phyloP scores from a whole-genome alignment of 2,113 vertebrate genomes.

The Cyphomyrus discorhynchus region DNA sequence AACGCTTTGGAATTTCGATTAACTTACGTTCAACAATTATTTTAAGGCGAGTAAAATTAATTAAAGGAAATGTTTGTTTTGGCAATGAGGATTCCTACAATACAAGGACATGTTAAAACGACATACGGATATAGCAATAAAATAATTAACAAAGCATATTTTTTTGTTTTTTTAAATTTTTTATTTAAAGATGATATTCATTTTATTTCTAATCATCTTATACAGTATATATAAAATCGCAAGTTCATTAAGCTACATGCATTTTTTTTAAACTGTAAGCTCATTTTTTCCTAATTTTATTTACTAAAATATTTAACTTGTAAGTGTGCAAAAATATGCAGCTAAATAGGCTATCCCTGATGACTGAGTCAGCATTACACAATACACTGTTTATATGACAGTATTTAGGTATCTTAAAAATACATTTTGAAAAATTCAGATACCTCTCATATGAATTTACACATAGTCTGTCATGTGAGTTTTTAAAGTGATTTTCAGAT shows the following conservation, averaged over 20 bases:
- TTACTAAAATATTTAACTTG: neutral
- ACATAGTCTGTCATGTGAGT: neutral
- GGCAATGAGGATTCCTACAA: neutral
- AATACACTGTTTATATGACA: neutral
- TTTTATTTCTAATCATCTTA: neutral
- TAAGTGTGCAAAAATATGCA: neutral
- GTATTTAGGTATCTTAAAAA: neutral
- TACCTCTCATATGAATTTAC: neutral
- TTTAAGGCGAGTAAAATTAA: neutral
- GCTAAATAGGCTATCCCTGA: neutral
- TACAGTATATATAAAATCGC: neutral
- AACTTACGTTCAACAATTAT: neutral
- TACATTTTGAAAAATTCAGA: neutral
- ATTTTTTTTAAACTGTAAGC: neutral
- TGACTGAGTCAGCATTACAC: neutral
- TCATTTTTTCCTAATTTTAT: neutral
- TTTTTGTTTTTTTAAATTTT: neutral
- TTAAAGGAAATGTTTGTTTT: neutral
- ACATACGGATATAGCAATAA: neutral
- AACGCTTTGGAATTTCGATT: neutral
- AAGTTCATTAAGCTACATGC: neutral
- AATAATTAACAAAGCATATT: neutral
- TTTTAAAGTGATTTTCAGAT: neutral
- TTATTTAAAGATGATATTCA: neutral
- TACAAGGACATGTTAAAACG: neutral